phyloP scores from a whole-genome alignment of 2,797 vertebrate species.

The Holocentrus rufus region DNA sequence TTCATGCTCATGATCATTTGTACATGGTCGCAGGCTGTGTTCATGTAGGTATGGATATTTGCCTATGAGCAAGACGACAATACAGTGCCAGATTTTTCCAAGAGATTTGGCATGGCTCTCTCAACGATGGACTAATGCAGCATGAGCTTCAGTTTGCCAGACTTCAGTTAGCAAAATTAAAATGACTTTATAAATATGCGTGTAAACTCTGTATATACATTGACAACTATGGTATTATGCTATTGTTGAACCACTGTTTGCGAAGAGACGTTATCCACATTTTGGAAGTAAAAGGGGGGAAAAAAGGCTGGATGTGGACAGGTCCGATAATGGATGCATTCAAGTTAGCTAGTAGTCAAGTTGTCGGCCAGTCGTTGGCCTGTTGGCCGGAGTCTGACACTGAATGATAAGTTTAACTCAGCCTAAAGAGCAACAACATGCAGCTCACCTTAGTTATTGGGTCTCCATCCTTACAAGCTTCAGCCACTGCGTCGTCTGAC shows the following conservation, averaged over 20 bases:
- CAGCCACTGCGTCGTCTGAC: conserved; percentile 71
- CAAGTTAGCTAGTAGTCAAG: neutral
- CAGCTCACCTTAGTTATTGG: conserved; percentile 75
- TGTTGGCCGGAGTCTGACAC: neutral
- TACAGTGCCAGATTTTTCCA: no score
- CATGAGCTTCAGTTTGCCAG: no score
- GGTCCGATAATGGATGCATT: conserved; percentile 41
- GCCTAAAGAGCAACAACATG: fast-evolving
- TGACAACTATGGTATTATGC: fast-evolving
- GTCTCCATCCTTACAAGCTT: conserved; percentile 81
- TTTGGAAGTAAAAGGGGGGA: neutral
- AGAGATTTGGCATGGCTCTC: no score
- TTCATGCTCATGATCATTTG: no score
- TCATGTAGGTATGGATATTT: no score
- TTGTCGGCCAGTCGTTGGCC: conserved; percentile 21
- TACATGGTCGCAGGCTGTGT: no score
- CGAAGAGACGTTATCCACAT: fast-evolving
- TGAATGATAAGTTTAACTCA: neutral
- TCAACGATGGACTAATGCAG: neutral
- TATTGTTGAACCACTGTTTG: neutral
- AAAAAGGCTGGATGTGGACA: no score
- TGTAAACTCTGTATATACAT: fast-evolving
- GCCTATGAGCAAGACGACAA: no score
- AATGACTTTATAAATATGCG: neutral
- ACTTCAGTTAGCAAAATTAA: no score